Evolutionary conservation across 2,888 invertebrate species (phyloP).

Genomic region (Miltochrista miniata): DNA sequence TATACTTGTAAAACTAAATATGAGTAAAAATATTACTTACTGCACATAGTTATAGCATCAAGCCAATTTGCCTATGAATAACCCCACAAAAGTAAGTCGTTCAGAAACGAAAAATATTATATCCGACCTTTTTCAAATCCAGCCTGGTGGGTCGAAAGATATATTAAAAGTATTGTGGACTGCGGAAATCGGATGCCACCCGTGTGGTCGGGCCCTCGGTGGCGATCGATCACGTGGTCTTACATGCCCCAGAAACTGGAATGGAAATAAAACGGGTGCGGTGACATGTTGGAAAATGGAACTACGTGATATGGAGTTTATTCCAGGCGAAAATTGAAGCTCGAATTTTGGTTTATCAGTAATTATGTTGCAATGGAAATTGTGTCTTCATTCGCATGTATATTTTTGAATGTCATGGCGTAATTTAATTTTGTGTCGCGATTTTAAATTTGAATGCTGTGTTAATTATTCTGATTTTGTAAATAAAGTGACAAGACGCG

Average conservation of each 20-base stretch:
- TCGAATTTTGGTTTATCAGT: neutral
- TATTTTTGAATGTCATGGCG: too few species aligned
- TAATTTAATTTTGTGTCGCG: too few species aligned
- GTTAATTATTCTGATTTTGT: too few species aligned
- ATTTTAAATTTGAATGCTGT: too few species aligned
- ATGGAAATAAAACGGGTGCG: constrained; percentile 37
- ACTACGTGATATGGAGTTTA: constrained; percentile 5
- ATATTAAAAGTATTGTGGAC: constrained; percentile 39
- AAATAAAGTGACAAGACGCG: too few species aligned
- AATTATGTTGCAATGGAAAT: neutral
- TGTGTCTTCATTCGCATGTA: neutral
- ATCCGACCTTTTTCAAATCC: constrained; percentile 31
- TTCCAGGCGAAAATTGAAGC: neutral
- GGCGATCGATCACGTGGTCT: constrained; percentile 40
- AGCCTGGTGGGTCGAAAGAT: constrained; percentile 26
- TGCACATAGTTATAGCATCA: neutral
- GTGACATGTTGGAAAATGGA: constrained; percentile 19
- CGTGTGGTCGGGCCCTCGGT: constrained; percentile 22
- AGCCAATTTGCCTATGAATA: constrained; percentile 1
- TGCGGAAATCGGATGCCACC: constrained; percentile 35
- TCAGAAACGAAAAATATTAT: constrained; percentile 28
- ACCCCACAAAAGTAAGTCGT: neutral
- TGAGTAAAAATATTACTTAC: too few species aligned
- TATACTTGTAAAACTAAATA: too few species aligned
- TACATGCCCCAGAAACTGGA: constrained; percentile 38